These are phyloP conservation scores for Andrena cerasifolii DNA, from an alignment of 1,140 invertebrate genomes.

Conservation along the genomic window DNA sequence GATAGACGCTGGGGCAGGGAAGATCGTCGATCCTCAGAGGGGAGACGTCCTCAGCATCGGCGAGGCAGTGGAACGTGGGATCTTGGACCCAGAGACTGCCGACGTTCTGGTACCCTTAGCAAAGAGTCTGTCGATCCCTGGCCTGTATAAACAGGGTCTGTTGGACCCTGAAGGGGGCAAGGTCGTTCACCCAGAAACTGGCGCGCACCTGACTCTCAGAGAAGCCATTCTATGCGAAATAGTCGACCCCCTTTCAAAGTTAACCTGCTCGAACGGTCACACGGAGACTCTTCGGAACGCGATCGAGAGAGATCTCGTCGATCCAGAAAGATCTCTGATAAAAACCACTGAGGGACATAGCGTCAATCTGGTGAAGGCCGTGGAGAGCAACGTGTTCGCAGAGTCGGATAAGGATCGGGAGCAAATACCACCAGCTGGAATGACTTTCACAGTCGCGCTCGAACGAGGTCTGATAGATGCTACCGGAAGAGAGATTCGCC, in stretches of 20 bases:
- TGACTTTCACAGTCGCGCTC: conserved; percentile 92
- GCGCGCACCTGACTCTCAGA: conserved; percentile 87
- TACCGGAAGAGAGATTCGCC: conserved; percentile 86
- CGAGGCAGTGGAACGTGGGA: conserved; percentile 92
- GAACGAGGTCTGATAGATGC: conserved; percentile 90
- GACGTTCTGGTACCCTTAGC: conserved; percentile 92
- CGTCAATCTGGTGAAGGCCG: conserved; percentile 88
- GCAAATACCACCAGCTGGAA: conserved; percentile 85
- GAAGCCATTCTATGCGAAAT: conserved; percentile 95
- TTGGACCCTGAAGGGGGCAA: conserved; percentile 89
- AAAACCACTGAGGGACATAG: conserved; percentile 84
- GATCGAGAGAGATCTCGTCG: conserved; percentile 89
- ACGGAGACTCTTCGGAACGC: conserved; percentile 90
- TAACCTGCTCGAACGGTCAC: conserved; percentile 82
- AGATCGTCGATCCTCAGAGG: conserved; percentile 91
- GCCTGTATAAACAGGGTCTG: conserved; percentile 91
- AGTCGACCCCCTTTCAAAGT: conserved; percentile 88
- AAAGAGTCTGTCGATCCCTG: conserved; percentile 90
- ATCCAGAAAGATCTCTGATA: conserved; percentile 88
- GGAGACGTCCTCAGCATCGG: conserved; percentile 91
- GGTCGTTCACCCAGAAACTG: conserved; percentile 95
- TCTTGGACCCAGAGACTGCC: conserved; percentile 90
- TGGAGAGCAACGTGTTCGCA: conserved; percentile 86
- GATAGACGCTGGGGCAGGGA: conserved; percentile 89
- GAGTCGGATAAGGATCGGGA: conserved; percentile 56